phyloP scores from a whole-genome alignment of 2,113 vertebrate genomes.

The Bambusicola thoracicus region DNA sequence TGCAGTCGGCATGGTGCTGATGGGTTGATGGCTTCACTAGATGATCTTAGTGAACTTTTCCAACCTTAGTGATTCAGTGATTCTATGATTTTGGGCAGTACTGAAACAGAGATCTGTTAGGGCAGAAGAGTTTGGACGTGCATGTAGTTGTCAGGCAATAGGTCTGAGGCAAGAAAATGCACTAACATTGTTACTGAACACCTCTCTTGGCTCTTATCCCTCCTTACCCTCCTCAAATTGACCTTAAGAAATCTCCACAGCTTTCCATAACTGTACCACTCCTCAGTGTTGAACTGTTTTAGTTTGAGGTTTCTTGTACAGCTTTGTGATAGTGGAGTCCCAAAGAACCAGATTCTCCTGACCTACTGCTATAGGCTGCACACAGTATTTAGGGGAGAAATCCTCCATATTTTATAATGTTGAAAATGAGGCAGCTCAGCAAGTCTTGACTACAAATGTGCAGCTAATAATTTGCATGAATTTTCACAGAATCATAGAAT shows the following conservation, averaged over 20 bases:
- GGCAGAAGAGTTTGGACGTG: neutral
- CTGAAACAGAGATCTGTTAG: neutral
- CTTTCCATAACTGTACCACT: neutral
- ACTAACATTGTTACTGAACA: neutral
- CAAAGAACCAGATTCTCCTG: neutral
- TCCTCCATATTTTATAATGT: neutral
- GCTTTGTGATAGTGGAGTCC: neutral
- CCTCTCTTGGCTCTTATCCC: neutral
- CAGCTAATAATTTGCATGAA: neutral
- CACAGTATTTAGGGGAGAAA: neutral
- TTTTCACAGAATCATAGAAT: neutral
- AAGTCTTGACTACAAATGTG: neutral
- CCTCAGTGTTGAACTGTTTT: neutral
- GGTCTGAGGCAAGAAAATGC: neutral
- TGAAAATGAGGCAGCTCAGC: neutral
- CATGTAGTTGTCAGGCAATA: neutral
- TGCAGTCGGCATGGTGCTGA: neutral
- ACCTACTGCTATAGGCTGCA: neutral
- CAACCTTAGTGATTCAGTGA: no score
- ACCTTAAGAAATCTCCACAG: neutral
- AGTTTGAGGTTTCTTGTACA: neutral
- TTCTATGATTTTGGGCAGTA: neutral
- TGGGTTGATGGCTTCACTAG: no score
- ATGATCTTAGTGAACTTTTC: no score
- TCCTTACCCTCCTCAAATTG: neutral